Evolutionary conservation across 2,888 invertebrate genomes (phyloP), one percentile per base, ranked within the genome.

Genomic region (Hirtodrosophila confusa): DNA sequence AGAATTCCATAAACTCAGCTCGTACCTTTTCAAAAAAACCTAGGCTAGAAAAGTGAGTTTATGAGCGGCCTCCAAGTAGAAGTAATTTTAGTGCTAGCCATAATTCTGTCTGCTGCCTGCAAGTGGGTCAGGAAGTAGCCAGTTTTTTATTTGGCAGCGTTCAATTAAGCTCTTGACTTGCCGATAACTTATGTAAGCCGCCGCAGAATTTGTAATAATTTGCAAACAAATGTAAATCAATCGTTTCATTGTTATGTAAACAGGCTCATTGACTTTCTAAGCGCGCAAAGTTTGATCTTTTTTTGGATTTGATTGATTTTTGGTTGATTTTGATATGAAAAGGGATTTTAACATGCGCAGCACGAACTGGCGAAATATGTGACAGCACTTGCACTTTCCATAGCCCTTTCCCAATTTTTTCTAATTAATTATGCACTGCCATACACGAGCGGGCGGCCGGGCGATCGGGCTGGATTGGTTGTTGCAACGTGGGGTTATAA

Each of bases 351-450:
- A 48, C n/a, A 80, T 84, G 68, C 85, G 35, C 55, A 53, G 45
- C 85, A 85, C 85, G 82, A 31, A 24, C 35, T 48, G 41, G 24
- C 49, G 23, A 37, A 48, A 45, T 58, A 47, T 41, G 27, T 27
- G 41, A 53, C 79, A 68, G 40, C 60, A 82, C 83, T 85, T 86
- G 85, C 87, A 74, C 85, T 85, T 85, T 85, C 87, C 67, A 78
- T 60, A 63, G 54, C 61, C 69, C 51, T 67, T 78, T 69, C 57
- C 54, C 66, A 72, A 62, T 43, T 27, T 8, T 24, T 67, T 57
- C 62, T 48, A 68, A 83, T 86, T 83, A 72, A 67, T 70, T 86
- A 83, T 83, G 80, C 83, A 61, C 54, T 47, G 43, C 66, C 73
- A 72, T 43, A 50, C 41, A n/a, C 49, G n/a, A n/a, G 51, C 73